Conservation (phyloP, 2,888 invertebrate genomes). For the Clunio marinus region DNA sequence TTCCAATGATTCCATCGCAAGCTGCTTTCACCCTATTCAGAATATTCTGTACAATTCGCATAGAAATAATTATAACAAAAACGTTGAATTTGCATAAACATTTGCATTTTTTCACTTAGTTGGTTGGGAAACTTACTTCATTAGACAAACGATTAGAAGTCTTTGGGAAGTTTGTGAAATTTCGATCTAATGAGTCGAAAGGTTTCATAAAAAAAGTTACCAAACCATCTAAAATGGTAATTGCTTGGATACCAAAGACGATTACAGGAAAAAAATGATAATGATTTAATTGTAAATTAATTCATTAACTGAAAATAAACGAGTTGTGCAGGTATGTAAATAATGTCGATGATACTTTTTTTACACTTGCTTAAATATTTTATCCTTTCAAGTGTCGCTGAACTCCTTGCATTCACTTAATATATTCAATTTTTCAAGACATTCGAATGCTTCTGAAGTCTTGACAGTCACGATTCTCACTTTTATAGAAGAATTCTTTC, state of each 20-base stretch:
- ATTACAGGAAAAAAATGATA: no score
- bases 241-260: no score
- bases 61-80: slow-evolving; percentile 12
- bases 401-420: neutral
- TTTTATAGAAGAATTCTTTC: no score
- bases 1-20: no score
- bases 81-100: slow-evolving; percentile 11
- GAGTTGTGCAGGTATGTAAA: neutral
- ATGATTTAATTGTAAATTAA: no score
- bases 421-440: slow-evolving; percentile 2
- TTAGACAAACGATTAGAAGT: no score
- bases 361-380: neutral
- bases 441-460: neutral
- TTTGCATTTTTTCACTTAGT: neutral
- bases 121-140: neutral
- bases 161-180: no score
- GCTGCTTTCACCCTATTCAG: neutral
- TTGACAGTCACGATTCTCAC: slow-evolving; percentile 25
- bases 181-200: neutral
- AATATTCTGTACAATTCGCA: neutral
- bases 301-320: no score
- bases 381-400: neutral
- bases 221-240: neutral
- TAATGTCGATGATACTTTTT: neutral
- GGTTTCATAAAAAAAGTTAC: neutral